Base-by-base conservation (phyloP, 2,888 invertebrate species). In the Gryllus longicercus region DNA sequence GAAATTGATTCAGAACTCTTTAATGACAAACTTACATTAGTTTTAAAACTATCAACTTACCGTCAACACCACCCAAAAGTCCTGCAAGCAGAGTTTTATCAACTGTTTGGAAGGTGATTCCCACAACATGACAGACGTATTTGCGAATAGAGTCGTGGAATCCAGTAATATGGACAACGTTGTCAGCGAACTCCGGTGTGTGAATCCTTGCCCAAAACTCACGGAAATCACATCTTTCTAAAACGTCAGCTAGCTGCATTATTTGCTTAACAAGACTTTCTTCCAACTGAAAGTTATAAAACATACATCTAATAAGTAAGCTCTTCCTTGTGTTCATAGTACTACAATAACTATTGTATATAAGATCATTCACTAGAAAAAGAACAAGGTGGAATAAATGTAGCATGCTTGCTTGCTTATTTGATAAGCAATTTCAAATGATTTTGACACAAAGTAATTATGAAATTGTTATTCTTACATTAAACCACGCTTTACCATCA, bases 71-170 rank as follows among this genome's bases (percentile, higher is more conserved):
- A 78, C 98, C 99, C 79, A 99, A 89, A 74, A 98, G 89, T 85
- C 95, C 93, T 79, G 93, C 91, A 76, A 99, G 89, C 82, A 94
- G 91, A 80, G 90, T 89, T 85, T 94, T 94, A 82, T 95, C 94
- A 85, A 99, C 96, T 2, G 95, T 95, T 88, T 99, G 98, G 89
- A 97, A 99, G 1, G 99, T 98, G 80, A 97, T 98, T 83, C 96
- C 96, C 75, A 99, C 95, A 76, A 99, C 98, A 87, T 98, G 98
- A 83, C 98, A 99, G 11, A 98, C 96, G 89, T 97, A 98, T 87
- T 97, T 97, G 82, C 98, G 90, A 83, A 98, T 96, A 0, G 97
- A 96, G 88, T 98, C 98, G 85, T 96, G 94, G 87, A 98, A 98
- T 78, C 97, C 97, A 83, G 90, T 90, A 83, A 98, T 95, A 82